A percentile compares a stretch with the other conserved stretches of the same genome.
phyloP scores from a whole-genome alignment of 2,797 vertebrate genomes.

The Paramormyrops hopkinsi region DNA sequence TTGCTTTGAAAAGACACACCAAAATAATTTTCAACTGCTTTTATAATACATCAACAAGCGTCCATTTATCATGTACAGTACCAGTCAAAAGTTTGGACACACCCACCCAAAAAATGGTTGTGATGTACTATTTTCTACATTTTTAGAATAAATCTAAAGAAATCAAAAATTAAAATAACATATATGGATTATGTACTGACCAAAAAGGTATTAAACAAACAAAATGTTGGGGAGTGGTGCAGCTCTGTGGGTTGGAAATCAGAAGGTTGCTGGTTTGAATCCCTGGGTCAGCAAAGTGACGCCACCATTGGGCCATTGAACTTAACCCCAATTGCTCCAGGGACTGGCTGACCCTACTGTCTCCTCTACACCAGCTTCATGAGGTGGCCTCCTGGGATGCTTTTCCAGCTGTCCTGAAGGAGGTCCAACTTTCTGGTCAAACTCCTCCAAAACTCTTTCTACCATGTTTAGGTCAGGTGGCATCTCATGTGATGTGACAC shows the following conservation, averaged over 20 bases:
- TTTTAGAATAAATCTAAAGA: background rate
- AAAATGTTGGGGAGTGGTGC: background rate
- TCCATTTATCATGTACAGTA: background rate
- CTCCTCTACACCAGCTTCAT: background rate
- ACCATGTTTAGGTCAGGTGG: background rate
- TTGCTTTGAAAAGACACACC: background rate
- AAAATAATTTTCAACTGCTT: background rate
- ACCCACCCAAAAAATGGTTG: background rate
- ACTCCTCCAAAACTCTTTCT: background rate
- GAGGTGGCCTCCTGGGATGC: background rate
- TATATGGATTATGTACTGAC: background rate
- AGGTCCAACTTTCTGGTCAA: background rate
- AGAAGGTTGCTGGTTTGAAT: background rate
- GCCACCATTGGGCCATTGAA: background rate
- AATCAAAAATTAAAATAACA: background rate
- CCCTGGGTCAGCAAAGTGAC: background rate
- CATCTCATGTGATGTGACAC: background rate
- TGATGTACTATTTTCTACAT: background rate
- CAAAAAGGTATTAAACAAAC: background rate
- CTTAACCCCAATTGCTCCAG: background rate
- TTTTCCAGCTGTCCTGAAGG: background rate
- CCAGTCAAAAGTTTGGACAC: background rate
- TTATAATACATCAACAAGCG: background rate
- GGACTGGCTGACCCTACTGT: background rate
- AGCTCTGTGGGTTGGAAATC: background rate